Conservation (phyloP, 2,113 vertebrate genomes). For the Indicator indicator region DNA sequence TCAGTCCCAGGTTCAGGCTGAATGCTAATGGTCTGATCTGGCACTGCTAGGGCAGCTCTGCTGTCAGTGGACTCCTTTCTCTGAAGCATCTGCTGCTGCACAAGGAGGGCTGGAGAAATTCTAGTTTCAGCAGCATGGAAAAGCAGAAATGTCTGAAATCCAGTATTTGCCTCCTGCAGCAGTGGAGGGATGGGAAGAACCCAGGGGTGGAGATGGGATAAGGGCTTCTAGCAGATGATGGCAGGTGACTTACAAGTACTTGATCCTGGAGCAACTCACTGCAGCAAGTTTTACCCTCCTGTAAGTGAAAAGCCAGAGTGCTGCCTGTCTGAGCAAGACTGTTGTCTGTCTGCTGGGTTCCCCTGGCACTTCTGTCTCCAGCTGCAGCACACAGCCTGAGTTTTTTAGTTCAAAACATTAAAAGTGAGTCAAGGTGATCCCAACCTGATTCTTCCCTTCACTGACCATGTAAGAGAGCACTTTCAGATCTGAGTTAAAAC, state of each 20-base stretch:
- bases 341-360: not conserved
- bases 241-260: not conserved
- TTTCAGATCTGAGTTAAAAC: not conserved
- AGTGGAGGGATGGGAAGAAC: not conserved
- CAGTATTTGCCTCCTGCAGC: not conserved
- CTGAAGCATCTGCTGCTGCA: not conserved
- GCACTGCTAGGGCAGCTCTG: not conserved
- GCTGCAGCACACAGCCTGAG: not conserved
- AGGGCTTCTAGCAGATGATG: not conserved
- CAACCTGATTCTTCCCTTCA: not conserved
- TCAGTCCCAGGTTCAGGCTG: not conserved
- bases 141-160: not conserved
- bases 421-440: not conserved
- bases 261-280: not conserved
- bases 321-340: no score
- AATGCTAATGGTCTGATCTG: not conserved
- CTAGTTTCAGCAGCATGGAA: not conserved
- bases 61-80: not conserved
- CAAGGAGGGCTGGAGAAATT: not conserved
- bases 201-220: not conserved
- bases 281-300: not conserved
- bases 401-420: not conserved
- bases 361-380: not conserved
- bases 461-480: not conserved
- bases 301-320: not conserved